Conservation (phyloP, 2,888 invertebrate genomes). For the Monopis laevigella region DNA sequence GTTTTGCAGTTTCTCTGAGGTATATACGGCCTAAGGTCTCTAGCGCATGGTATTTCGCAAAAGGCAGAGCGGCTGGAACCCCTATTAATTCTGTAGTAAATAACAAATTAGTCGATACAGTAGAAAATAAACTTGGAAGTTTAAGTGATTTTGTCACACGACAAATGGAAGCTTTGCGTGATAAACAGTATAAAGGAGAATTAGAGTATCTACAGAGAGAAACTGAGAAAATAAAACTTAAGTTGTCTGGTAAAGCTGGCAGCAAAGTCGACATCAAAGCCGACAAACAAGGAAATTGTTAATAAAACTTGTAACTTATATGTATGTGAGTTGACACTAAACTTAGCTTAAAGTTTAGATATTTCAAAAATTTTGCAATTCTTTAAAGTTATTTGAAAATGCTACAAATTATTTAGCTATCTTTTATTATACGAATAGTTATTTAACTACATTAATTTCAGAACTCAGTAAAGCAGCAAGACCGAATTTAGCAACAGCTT, state of each 20-base stretch:
- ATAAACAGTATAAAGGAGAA: constrained; percentile 34
- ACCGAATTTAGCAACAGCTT: constrained; percentile 28
- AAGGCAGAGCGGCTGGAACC: constrained; percentile 28
- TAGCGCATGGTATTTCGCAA: constrained; percentile 34
- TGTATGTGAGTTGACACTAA: constrained; percentile 2
- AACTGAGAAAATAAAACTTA: constrained; percentile 33
- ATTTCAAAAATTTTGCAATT: neutral
- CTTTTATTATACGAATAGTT: neutral
- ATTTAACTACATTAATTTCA: constrained; percentile 25
- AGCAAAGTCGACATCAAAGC: no score
- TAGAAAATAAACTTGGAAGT: constrained; percentile 29
- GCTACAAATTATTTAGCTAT: neutral
- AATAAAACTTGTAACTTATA: neutral
- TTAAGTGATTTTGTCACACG: constrained; percentile 23
- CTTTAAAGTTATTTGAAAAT: neutral
- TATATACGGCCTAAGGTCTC: constrained; percentile 31
- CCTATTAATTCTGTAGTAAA: constrained; percentile 30
- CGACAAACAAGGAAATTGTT: neutral
- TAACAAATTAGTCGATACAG: constrained; percentile 30
- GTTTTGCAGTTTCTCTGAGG: constrained; percentile 47
- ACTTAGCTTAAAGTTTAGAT: no score
- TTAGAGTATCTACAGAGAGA: constrained; percentile 38
- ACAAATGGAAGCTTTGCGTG: constrained; percentile 29
- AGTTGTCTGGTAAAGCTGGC: constrained; percentile 20
- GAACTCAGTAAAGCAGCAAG: constrained; percentile 29